Evolutionary conservation across 2,113 vertebrate species (phyloP), one percentile per base, ranked within the genome.

Genomic region (Lepidiolamprologus cunningtoni): DNA sequence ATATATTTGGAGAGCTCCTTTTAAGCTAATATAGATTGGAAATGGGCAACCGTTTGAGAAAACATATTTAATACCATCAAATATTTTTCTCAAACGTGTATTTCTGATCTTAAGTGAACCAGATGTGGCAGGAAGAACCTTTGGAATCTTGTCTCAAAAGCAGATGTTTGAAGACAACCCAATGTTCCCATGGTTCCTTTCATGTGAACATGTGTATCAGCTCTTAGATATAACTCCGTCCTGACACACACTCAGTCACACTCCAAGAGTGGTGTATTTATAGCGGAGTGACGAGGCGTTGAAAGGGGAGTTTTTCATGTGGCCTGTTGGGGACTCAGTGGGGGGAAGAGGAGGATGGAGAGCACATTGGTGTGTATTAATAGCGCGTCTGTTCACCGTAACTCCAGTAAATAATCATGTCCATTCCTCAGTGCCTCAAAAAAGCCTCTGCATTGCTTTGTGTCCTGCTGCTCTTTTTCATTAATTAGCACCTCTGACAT

Each of bases 271-370:
- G 42, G 90, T 89, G 86, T 96, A 97, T 97, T 96, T 95, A 97
- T 97, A 97, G 92, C 87, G 4, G 73, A 61, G 86, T 71, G 95
- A 94, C 86, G 92, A 94, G 96, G 93, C 80, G 94, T 91, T 95
- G 95, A 96, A 95, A 96, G 95, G 94, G 95, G 95, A 95, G 95
- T 95, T 96, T 96, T 96, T 95, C 91, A 90, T 92, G 88, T 89
- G 93, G 92, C 92, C 89, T 80, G 89, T 91, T 90, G 92, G 92
- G 90, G 93, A 91, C 91, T 81, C 83, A 23, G 87, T 87, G 81
- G 88, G 94, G 88, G 89, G 87, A 28, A 47, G 42, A 42, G 87
- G 86, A 88, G 86, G 93, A 84, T 90, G 85, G 89, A 85, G 89
- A 86, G 87, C 81, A 61, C 82, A 89, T 81, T 58, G 83, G 42